phyloP scores from a whole-genome alignment of 1,140 invertebrate species.

The Geopemphigus sp. region DNA sequence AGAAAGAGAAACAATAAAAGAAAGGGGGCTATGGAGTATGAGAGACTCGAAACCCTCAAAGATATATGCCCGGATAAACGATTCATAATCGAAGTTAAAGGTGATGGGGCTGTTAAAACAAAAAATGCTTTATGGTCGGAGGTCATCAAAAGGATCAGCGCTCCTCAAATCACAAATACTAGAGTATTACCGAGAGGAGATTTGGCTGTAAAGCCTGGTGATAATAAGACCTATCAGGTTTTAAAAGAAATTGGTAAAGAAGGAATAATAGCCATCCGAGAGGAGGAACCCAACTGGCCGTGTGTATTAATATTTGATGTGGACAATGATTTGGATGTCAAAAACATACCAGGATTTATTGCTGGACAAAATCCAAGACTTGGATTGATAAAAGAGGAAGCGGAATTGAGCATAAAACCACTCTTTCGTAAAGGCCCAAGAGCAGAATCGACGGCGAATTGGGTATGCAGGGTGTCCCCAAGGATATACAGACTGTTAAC shows the following conservation, averaged over 20 bases:
- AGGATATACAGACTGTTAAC: background rate
- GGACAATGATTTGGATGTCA: too few relatives aligned
- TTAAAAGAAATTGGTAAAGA: background rate
- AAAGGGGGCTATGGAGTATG: too few relatives aligned
- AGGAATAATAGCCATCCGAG: background rate
- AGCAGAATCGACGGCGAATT: background rate
- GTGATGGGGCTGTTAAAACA: background rate
- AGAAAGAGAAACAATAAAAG: too few relatives aligned
- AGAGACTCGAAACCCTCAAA: background rate
- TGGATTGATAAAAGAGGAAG: background rate
- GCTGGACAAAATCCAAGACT: background rate
- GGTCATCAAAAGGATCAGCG: background rate
- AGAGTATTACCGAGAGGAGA: background rate
- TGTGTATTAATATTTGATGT: background rate
- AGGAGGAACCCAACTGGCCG: background rate
- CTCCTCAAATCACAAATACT: background rate
- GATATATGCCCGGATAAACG: background rate
- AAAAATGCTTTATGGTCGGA: background rate
- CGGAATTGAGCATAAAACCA: background rate
- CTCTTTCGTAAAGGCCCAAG: background rate
- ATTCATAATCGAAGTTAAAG: background rate
- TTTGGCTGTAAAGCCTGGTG: background rate
- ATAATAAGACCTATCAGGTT: background rate
- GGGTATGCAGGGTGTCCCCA: background rate
- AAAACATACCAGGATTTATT: background rate